Base-by-base conservation (phyloP, 2,113 vertebrate species). In the Carassius auratus region DNA sequence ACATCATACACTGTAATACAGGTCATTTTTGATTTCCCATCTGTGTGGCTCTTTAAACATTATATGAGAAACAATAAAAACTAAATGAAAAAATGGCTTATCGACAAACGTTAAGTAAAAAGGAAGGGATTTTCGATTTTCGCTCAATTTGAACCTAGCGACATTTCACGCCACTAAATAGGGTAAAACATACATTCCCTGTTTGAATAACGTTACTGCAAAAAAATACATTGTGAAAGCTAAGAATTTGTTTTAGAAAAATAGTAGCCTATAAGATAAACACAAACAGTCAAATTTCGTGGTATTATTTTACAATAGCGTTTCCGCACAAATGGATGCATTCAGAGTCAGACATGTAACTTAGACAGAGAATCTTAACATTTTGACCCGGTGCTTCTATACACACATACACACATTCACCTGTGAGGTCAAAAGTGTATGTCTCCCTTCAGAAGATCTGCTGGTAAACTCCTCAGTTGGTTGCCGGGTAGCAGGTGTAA, bases 401-500 rank as follows among this genome's bases (percentile, higher is more conserved):
- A 38, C 30, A 30, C 30, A 38, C n/a, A n/a, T n/a, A n/a, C 45
- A 48, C 45, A 48, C 45, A 12, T 10, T 48, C 45, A 89, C 89
- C 87, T 0, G 96, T 96, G 1, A 98, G 94, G 52, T 97, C 97
- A 52, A 98, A 87, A 19, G 94, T 91, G 1, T 74, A 10, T 92
- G 92, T 26, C 26, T 26, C 92, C 92, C 10, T 57, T 84, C 89
- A 97, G 93, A 1, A 97, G 87, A 21, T 91, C 8, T 0, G 88
- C 55, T 0, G 95, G 89, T 13, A 98, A 94, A 9, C 9, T 77
- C 19, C 77, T n/a, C 59, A 98, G 91, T 8, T 50, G 86, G 89
- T 97, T 98, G 86, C 82, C 93, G 75, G 95, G 95, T 8, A 98
- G 90, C 10, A 98, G 90, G 48, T 97, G 96, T 23, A 98, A 93